phyloP scores from a whole-genome alignment of 2,797 vertebrate genomes.

The Dendrocincla tyrannina region DNA sequence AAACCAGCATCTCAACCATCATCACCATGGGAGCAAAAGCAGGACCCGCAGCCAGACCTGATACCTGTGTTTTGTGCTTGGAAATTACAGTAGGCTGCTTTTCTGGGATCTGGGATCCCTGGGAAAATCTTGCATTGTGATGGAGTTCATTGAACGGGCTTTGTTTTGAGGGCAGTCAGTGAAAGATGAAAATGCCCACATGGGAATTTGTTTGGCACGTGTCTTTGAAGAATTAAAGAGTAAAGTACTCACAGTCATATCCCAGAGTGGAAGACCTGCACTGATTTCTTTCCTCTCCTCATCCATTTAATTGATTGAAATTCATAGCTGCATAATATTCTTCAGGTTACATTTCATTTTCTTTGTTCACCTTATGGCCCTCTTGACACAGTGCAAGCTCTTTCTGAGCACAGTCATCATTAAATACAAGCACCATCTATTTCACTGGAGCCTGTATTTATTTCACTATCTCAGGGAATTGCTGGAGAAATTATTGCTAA shows the following conservation, averaged over 20 bases:
- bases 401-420: background rate
- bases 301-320: background rate
- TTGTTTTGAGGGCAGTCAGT: background rate
- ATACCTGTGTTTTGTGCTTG: background rate
- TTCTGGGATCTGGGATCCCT: background rate
- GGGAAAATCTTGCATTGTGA: background rate
- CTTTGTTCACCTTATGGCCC: background rate
- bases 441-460: slow-evolving; percentile 34
- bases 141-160: background rate
- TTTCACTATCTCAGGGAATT: slow-evolving; percentile 34
- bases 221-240: background rate
- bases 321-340: background rate
- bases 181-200: background rate
- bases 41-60: background rate
- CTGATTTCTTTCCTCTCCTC: background rate
- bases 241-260: background rate
- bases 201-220: background rate
- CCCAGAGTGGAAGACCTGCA: background rate
- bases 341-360: slow-evolving; percentile 12
- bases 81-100: background rate
- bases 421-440: background rate
- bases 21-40: background rate
- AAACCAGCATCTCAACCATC: background rate
- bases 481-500: slow-evolving; percentile 36
- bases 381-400: background rate